phyloP scores from a whole-genome alignment of 2,113 vertebrate species.

The Sphyrna mokarran region DNA sequence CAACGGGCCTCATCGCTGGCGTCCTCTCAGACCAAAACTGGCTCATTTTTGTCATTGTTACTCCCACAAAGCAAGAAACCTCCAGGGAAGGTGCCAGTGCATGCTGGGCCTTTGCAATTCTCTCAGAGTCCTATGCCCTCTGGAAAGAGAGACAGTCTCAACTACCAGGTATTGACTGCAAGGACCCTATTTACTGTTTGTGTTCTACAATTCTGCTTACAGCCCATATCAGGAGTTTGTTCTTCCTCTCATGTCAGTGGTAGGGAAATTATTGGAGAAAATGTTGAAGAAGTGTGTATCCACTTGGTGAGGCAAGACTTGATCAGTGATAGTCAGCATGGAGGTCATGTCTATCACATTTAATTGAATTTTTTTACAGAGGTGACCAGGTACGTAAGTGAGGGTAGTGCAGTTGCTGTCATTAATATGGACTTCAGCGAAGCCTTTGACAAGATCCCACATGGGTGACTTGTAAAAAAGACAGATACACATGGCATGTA shows the following conservation, averaged over 20 bases:
- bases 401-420: no score
- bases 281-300: no score
- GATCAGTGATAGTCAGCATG: no score
- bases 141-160: slow-evolving; percentile 65
- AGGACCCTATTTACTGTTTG: not conserved
- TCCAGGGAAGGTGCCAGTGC: slow-evolving; percentile 53
- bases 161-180: slow-evolving; percentile 64
- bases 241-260: not conserved
- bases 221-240: not conserved
- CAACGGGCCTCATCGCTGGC: slow-evolving; percentile 65
- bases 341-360: no score
- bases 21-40: slow-evolving; percentile 65
- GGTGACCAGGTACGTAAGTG: no score
- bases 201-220: not conserved
- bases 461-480: no score
- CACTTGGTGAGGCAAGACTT: no score
- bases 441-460: no score
- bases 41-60: slow-evolving; percentile 80
- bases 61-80: slow-evolving; percentile 76
- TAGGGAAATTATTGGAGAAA: no score
- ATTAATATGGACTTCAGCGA: no score
- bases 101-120: slow-evolving; percentile 51
- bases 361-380: no score
- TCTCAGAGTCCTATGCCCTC: slow-evolving; percentile 55
- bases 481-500: no score